Base-by-base conservation (phyloP, 2,888 invertebrate species). In the Tethea ocularis region DNA sequence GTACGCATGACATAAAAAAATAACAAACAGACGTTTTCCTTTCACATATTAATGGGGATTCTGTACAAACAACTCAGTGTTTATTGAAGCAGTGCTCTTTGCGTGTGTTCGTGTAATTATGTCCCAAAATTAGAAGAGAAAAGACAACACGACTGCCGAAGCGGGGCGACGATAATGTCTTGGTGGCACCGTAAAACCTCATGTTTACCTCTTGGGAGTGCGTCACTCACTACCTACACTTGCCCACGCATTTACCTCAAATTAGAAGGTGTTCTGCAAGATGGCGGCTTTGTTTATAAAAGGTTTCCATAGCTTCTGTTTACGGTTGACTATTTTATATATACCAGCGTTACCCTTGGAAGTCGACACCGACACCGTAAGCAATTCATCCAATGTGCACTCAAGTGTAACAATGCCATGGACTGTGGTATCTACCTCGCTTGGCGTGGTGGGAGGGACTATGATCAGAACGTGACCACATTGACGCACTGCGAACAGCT, bases 121-220 rank as follows among this genome's bases (percentile, higher is more conserved):
- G 70, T 66, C 64, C 69, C 69, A 69, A 60, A 69, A 66, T 72
- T 77, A 67, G 72, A 76, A 75, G 73, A 66, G 74, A 74, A 71
- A 74, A 68, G 57, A 61, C 66, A 59, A 60, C 57, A 38, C 60
- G 64, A 57, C 68, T 41, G 63, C 33, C 29, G 51, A 52, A 62
- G 57, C 57, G 62, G 69, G 64, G 64, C 62, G 57, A 63, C 61
- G 59, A 65, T 64, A 69, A 73, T 70, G 71, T 72, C 70, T 74
- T 65, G 61, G 66, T 46, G 66, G 68, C 52, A 62, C 69, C 75
- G 70, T 81, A 79, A 80, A 80, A 75, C 67, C 66, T 69, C 74
- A 75, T 76, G 72, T 81, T 82, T 81, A 78, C 75, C 71, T 74
- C 68, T 61, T 61, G 62, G 55, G 66, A 65, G 68, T 78, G 78